A percentile compares a stretch with the other conserved stretches of the same genome.
phyloP scores from a whole-genome alignment of 2,888 invertebrate genomes.

The Pomacea canaliculata region DNA sequence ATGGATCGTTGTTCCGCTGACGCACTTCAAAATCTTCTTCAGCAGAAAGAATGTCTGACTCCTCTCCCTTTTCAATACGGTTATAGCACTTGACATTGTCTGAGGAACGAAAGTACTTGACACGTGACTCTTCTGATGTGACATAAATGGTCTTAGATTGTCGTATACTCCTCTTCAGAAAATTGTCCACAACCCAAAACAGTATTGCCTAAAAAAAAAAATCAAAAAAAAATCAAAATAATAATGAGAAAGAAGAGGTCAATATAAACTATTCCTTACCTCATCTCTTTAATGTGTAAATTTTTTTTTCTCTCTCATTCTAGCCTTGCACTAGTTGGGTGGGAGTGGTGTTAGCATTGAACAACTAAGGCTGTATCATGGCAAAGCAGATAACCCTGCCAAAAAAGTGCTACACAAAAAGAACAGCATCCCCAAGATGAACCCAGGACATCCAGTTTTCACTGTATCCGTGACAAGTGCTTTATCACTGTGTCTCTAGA shows the following conservation, averaged over 20 bases:
- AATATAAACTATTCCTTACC: background rate
- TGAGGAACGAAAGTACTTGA: conserved; percentile 55
- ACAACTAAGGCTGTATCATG: too few species aligned
- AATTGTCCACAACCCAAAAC: conserved; percentile 90
- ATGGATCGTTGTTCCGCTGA: conserved; percentile 35
- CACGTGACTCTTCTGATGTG: conserved; percentile 47
- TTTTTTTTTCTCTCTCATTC: background rate
- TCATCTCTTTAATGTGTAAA: background rate
- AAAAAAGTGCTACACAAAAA: too few species aligned
- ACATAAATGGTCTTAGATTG: conserved; percentile 57
- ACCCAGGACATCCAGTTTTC: too few species aligned
- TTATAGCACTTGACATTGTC: conserved; percentile 61
- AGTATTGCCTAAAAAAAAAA: conserved; percentile 79
- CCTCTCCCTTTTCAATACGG: conserved; percentile 57
- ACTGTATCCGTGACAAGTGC: too few species aligned
- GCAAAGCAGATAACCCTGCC: too few species aligned
- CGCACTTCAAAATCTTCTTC: conserved; percentile 52
- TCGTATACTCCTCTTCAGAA: conserved; percentile 76
- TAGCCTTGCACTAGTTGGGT: background rate
- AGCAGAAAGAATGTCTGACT: conserved; percentile 52
- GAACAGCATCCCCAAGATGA: too few species aligned
- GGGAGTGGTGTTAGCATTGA: too few species aligned
- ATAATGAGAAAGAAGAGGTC: background rate
- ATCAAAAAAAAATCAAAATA: conserved; percentile 32
- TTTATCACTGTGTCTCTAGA: too few species aligned